These are phyloP conservation scores for Danaus melanippus DNA, from an alignment of 1,140 invertebrate genomes.

Conservation along the genomic window DNA sequence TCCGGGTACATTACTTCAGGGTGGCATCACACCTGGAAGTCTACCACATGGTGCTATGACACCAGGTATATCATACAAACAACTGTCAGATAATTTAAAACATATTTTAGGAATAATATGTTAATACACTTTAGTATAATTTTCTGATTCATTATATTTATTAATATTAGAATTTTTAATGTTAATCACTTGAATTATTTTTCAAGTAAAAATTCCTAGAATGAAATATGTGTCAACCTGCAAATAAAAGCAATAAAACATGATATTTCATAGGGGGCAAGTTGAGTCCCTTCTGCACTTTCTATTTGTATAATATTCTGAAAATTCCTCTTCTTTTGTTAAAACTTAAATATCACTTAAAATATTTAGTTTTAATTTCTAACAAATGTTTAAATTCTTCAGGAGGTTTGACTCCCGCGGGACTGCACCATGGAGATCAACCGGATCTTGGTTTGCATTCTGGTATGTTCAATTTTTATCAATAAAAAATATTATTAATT, in stretches of 20 bases:
- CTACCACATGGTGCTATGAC: conserved; percentile 44
- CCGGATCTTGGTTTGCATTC: conserved; percentile 18
- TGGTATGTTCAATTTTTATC: not conserved
- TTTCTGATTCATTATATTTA: too few species aligned
- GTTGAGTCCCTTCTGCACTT: conserved; percentile 1
- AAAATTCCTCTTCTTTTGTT: too few species aligned
- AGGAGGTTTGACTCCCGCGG: conserved; percentile 66
- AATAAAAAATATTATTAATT: too few species aligned
- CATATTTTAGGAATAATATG: too few species aligned
- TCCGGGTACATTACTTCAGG: conserved; percentile 58
- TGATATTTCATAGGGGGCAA: too few species aligned
- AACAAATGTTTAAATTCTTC: not conserved
- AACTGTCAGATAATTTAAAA: too few species aligned
- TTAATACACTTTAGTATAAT: too few species aligned
- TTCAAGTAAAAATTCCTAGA: too few species aligned
- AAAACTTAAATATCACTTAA: not conserved
- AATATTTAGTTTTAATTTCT: conserved; percentile 2
- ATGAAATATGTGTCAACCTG: too few species aligned
- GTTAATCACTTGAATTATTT: too few species aligned
- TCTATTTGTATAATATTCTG: not conserved
- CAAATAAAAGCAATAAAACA: too few species aligned
- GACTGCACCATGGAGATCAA: conserved; percentile 45
- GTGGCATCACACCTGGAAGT: conserved; percentile 54
- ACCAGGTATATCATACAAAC: conserved; percentile 29
- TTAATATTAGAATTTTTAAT: too few species aligned